Evolutionary conservation across 2,113 vertebrate genomes (phyloP).

Genomic region (Tenebrosternarchus preto): DNA sequence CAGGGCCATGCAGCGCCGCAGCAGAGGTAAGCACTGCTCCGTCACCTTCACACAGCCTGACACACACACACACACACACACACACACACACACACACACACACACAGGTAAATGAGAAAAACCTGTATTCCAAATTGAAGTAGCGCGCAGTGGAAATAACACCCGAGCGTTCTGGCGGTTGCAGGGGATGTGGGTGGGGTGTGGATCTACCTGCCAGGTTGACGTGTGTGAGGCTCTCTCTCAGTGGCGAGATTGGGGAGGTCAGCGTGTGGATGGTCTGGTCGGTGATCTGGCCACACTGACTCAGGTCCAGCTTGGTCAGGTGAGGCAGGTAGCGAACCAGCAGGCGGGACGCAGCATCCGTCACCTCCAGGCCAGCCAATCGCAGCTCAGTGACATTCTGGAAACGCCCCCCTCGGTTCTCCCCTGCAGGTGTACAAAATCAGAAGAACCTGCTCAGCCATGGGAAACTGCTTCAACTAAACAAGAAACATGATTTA

Average conservation of each 20-base stretch:
- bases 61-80: slow-evolving; percentile 33
- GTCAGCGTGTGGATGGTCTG: slow-evolving; percentile 82
- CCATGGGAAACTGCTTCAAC: no score
- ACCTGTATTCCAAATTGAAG: neutral
- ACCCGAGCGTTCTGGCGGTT: no score
- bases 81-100: no score
- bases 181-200: neutral
- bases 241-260: slow-evolving; percentile 80
- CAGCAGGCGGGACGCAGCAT: slow-evolving; percentile 78
- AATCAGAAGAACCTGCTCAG: neutral
- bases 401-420: slow-evolving; percentile 82
- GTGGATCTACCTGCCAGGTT: slow-evolving; percentile 75
- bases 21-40: slow-evolving; percentile 81
- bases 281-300: slow-evolving; percentile 82
- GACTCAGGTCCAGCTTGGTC: slow-evolving; percentile 83
- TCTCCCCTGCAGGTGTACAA: slow-evolving; percentile 67
- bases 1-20: slow-evolving; percentile 82
- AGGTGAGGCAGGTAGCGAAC: slow-evolving; percentile 83
- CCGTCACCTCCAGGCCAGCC: slow-evolving; percentile 84
- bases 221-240: slow-evolving; percentile 82
- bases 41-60: slow-evolving; percentile 85
- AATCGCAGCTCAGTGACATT: slow-evolving; percentile 84
- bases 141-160: neutral
- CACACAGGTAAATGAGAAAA: no score
- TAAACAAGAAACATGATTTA: no score